These are phyloP conservation scores for Calycopis cecrops DNA, from an alignment of 1,140 invertebrate species.

Conservation along the genomic window DNA sequence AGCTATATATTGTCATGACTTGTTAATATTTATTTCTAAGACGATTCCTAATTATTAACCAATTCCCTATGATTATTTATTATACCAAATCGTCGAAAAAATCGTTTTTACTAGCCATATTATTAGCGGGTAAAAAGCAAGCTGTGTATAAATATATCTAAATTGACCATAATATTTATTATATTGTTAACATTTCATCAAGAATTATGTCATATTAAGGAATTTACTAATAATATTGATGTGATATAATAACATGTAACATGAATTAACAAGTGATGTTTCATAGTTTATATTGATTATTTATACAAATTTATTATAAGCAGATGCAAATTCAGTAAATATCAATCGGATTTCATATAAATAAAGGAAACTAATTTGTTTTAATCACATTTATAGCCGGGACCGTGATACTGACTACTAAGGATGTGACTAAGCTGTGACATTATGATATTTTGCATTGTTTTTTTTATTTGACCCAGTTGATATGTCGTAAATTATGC, in stretches of 20 bases:
- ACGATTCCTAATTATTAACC: no score
- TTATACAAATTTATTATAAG: slow-evolving; percentile 6
- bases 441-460: slow-evolving; percentile 4
- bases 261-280: not conserved
- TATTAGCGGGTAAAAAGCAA: no score
- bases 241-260: not conserved
- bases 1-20: no score
- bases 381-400: not conserved
- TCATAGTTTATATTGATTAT: not conserved
- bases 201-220: no score
- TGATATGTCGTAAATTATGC: no score
- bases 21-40: no score
- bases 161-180: no score
- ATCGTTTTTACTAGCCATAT: no score
- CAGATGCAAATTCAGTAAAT: slow-evolving; percentile 1
- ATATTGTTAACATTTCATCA: no score
- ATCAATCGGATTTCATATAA: slow-evolving; percentile 3
- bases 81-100: no score
- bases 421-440: slow-evolving; percentile 2
- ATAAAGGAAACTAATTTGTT: not conserved
- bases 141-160: no score
- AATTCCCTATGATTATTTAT: no score
- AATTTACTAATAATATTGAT: slow-evolving; percentile 5
- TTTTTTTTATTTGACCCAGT: not conserved
- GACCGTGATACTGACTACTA: not conserved